Percentiles rank a stretch among this genome's conserved stretches.
phyloP scores from a whole-genome alignment of 2,888 invertebrate species.

The Apoda limacodes region DNA sequence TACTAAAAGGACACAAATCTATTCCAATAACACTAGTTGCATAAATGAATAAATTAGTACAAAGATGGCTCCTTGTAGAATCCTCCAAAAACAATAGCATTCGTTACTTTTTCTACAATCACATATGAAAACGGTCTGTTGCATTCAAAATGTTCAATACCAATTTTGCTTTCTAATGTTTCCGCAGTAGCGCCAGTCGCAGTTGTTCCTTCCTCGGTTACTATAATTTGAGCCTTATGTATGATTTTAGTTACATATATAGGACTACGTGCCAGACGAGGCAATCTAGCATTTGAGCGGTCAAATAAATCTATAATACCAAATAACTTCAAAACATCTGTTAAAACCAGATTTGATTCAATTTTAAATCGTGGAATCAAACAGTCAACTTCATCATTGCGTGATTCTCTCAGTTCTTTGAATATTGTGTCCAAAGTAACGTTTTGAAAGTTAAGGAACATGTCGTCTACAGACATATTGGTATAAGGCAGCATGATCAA shows the following conservation, averaged over 20 bases:
- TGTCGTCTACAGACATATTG: constrained; percentile 56
- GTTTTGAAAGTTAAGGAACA: constrained; percentile 61
- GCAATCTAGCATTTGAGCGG: constrained; percentile 30
- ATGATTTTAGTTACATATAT: constrained; percentile 70
- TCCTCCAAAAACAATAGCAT: constrained; percentile 56
- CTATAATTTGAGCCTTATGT: constrained; percentile 80
- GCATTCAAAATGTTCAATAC: constrained; percentile 69
- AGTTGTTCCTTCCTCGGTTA: constrained; percentile 79
- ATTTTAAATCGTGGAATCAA: constrained; percentile 73
- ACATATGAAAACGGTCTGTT: constrained; percentile 77
- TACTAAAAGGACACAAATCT: no score
- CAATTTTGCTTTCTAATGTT: constrained; percentile 61
- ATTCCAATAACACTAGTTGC: no score
- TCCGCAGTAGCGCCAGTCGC: constrained; percentile 72
- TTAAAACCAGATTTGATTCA: constrained; percentile 67
- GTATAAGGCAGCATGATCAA: constrained; percentile 73
- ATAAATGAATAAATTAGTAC: no score
- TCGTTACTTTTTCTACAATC: constrained; percentile 72
- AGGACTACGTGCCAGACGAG: constrained; percentile 58
- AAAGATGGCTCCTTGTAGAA: constrained; percentile 44
- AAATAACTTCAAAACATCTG: constrained; percentile 49
- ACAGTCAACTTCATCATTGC: constrained; percentile 71
- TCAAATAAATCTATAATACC: constrained; percentile 72
- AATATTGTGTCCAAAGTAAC: constrained; percentile 61
- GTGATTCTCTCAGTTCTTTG: constrained; percentile 52